Base-by-base conservation (phyloP, 2,888 invertebrate species). In the Argynnis bischoffii region DNA sequence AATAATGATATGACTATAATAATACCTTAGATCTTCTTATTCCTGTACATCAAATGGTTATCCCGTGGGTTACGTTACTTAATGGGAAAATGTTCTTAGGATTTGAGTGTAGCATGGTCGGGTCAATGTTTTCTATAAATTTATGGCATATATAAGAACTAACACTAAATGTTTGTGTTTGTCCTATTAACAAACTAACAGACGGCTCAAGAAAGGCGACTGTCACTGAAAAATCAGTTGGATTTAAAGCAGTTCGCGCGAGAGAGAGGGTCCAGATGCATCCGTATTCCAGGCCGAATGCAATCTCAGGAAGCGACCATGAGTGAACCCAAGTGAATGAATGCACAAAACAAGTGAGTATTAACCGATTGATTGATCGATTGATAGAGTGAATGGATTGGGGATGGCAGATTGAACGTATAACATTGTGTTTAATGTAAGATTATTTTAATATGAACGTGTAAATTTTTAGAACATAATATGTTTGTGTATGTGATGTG, bases 211-310 rank as follows among this genome's bases (percentile, higher is more conserved):
- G 74, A 66, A 85, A 81, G 76, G 67, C 75, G 66, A 79, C 78
- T 78, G 72, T 80, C 73, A 86, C 81, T 86, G 84, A 90, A 82
- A 90, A 79, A 72, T 81, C 88, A 85, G 90, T 91, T 66, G 91
- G 91, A 86, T 91, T 79, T 72, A 92, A 92, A 89, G 84, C 91
- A 76, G 86, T 90, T 70, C 79, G 90, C 2, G 83, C 85, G 72
- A 75, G 91, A 3, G 89, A 89, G 63, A 75, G 91, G 18, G 70
- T 81, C 50, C 85, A 84, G 77, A 75, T 78, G 18, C 91, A 91
- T 53, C 91, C 92, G 0, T 92, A 92, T 81, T 77, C 85, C 21
- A 77, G 91, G 16, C 86, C 89, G 0, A 69, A 75, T 4, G 69
- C 73, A 26, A 13, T 69, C 21, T 48, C 46, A 70, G 76, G 70